Conservation (phyloP, 2,797 vertebrate species). For the Tarsius wallacei region DNA sequence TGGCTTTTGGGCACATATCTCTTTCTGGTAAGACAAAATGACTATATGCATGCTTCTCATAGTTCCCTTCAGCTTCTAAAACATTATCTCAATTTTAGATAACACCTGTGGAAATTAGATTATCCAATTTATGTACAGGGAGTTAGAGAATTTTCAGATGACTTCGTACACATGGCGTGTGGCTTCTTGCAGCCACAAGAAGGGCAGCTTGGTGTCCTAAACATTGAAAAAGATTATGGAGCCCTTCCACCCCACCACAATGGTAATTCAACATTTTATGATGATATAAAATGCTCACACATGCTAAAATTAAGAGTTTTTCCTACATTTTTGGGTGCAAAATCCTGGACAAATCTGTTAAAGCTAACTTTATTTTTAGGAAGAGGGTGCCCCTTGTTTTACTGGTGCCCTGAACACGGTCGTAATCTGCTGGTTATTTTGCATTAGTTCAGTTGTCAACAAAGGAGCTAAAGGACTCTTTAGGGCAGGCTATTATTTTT, state of each 20-base stretch:
- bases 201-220: background rate
- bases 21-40: background rate
- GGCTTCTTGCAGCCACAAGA: background rate
- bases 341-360: background rate
- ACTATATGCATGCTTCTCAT: background rate
- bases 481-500: background rate
- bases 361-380: conserved; percentile 21
- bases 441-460: background rate
- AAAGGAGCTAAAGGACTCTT: background rate
- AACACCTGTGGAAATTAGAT: background rate
- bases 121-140: background rate
- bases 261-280: background rate
- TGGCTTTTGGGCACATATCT: background rate
- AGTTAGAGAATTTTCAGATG: background rate
- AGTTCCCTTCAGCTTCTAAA: background rate
- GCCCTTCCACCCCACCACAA: background rate
- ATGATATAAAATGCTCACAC: background rate
- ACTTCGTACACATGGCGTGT: background rate
- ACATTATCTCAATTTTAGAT: background rate
- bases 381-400: background rate
- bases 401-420: background rate
- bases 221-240: background rate
- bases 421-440: background rate
- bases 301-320: background rate
- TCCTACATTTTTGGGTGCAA: background rate